Conservation (phyloP, 2,113 vertebrate genomes). For the Petrocephalus zakoni region DNA sequence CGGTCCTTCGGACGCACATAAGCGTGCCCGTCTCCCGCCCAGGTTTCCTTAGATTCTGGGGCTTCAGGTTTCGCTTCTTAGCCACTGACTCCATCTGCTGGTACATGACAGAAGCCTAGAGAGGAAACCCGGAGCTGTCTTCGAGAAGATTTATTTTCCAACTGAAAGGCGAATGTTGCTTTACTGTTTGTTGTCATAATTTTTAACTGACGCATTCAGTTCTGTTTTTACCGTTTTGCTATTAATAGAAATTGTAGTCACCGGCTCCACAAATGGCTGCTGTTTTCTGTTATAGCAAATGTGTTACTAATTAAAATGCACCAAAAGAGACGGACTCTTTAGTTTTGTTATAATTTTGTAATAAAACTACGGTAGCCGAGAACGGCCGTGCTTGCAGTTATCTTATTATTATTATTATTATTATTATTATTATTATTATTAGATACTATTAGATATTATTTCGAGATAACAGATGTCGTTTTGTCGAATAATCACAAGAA, state of each 20-base stretch:
- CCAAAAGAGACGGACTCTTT: not conserved
- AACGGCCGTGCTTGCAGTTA: not conserved
- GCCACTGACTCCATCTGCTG: slow-evolving; percentile 2
- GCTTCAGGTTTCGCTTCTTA: not conserved
- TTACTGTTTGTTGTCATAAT: not conserved
- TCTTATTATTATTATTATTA: too few relatives aligned
- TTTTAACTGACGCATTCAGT: not conserved
- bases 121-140: not conserved
- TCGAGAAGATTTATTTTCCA: not conserved
- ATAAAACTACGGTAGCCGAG: not conserved
- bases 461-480: not conserved
- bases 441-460: too few relatives aligned
- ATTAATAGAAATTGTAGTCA: not conserved
- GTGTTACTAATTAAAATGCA: not conserved
- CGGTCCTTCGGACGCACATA: not conserved
- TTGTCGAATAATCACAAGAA: not conserved
- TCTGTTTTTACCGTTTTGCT: not conserved
- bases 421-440: too few relatives aligned
- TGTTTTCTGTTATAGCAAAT: not conserved
- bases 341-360: not conserved
- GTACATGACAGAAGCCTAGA: not conserved
- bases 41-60: not conserved
- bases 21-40: not conserved
- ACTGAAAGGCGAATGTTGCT: not conserved
- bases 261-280: not conserved